Conservation (phyloP, 2,113 vertebrate genomes). For the Sceloporus tristichus region DNA sequence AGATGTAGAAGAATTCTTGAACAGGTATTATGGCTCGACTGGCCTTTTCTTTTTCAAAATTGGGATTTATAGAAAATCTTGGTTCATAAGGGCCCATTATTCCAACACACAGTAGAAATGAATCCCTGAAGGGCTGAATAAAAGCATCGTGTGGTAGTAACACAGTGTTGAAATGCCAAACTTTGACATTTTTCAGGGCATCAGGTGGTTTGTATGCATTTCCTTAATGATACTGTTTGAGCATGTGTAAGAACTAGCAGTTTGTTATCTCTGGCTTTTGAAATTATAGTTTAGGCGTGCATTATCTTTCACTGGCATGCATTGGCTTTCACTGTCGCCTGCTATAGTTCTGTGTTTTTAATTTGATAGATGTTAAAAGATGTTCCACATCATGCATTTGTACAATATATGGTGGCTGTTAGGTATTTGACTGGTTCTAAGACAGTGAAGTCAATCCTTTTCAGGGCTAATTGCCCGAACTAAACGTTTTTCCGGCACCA, state of each 20-base stretch:
- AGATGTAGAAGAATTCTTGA: constrained; percentile 94
- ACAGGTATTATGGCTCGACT: constrained; percentile 81
- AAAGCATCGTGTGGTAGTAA: neutral
- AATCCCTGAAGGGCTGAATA: neutral
- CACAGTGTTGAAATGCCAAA: neutral
- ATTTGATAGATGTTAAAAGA: neutral
- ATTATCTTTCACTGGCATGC: neutral
- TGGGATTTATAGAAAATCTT: neutral
- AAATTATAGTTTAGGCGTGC: neutral
- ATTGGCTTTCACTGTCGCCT: neutral
- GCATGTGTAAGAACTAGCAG: neutral
- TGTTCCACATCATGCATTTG: neutral
- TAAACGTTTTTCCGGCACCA: no score
- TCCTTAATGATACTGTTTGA: neutral
- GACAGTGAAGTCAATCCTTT: no score
- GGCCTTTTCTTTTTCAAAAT: neutral
- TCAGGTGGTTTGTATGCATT: neutral
- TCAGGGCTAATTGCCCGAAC: no score
- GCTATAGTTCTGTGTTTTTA: neutral
- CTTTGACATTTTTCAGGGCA: neutral
- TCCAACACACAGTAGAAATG: neutral
- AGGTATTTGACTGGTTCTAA: no score
- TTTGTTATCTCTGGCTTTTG: neutral
- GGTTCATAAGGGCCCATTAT: neutral
- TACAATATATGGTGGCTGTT: no score